A percentile compares a stretch with the other conserved stretches of the same genome.
These are phyloP conservation scores for Drosophila sturtevanti DNA, from an alignment of 1,140 invertebrate genomes.

Conservation along the genomic window DNA sequence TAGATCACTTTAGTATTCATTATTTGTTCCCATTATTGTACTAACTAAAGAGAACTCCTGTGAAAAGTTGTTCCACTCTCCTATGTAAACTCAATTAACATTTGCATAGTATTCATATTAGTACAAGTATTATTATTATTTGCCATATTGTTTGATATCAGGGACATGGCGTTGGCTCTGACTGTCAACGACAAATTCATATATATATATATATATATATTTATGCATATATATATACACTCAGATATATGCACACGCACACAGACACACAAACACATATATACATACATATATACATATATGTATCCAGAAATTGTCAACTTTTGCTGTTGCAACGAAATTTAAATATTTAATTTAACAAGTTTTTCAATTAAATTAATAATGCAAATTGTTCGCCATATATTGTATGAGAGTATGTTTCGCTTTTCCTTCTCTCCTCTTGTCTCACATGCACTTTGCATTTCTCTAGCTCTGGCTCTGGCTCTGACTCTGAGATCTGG, in stretches of 20 bases:
- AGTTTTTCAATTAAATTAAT: conserved; percentile 75
- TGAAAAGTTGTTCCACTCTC: conserved; percentile 1
- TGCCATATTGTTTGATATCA: conserved; percentile 54
- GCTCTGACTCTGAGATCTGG: not conserved
- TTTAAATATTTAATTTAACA: conserved; percentile 78
- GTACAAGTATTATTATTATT: conserved; percentile 63
- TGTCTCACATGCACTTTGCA: conserved; percentile 3
- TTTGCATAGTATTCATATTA: conserved; percentile 57
- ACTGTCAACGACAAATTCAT: not conserved
- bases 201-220: not conserved
- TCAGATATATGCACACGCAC: too few relatives aligned
- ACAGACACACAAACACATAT: not conserved
- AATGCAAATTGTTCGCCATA: conserved; percentile 58
- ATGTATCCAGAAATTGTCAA: conserved; percentile 8
- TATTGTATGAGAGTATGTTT: conserved; percentile 13
- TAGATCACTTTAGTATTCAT: not conserved
- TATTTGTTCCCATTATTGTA: not conserved
- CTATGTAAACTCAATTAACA: conserved; percentile 62
- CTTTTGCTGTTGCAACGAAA: conserved; percentile 41
- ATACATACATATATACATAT: not conserved
- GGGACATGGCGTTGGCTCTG: conserved; percentile 13
- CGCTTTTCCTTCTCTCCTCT: conserved; percentile 6
- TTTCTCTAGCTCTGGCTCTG: conserved; percentile 22
- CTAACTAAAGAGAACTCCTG: not conserved
- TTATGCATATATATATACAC: not conserved